These are phyloP conservation scores for Balaeniceps rex DNA, from an alignment of 2,113 vertebrate genomes.

Conservation along the genomic window DNA sequence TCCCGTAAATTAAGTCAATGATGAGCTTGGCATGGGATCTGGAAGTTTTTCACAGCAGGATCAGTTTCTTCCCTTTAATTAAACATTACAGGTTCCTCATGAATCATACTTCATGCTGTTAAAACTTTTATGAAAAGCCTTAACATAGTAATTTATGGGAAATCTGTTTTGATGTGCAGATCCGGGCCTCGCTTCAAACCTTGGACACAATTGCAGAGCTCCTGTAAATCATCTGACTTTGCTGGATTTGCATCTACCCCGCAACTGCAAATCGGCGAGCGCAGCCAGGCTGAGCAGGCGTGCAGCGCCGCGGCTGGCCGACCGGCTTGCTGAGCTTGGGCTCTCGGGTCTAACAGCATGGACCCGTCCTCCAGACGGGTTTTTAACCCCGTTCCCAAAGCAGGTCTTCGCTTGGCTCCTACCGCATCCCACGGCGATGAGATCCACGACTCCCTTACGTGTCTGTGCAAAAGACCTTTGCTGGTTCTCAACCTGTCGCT, in stretches of 20 bases:
- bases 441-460: rapidly evolving
- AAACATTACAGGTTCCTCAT: neutral
- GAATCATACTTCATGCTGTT: neutral
- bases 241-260: neutral
- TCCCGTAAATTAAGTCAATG: conserved; percentile 5
- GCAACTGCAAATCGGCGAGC: too few relatives aligned
- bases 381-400: neutral
- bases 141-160: neutral
- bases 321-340: neutral
- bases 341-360: neutral
- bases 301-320: rapidly evolving
- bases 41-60: neutral
- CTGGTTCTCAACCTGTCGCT: neutral
- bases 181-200: neutral
- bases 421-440: neutral
- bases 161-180: conserved; percentile 26
- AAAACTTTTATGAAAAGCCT: neutral
- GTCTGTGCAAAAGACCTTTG: neutral
- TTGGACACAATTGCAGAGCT: neutral
- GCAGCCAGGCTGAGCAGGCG: neutral
- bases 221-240: neutral
- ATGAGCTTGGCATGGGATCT: neutral
- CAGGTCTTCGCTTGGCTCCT: neutral
- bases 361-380: neutral
- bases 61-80: conserved; percentile 33